Base-by-base conservation (phyloP, 2,888 invertebrate species). In the Blastobasis adustella region DNA sequence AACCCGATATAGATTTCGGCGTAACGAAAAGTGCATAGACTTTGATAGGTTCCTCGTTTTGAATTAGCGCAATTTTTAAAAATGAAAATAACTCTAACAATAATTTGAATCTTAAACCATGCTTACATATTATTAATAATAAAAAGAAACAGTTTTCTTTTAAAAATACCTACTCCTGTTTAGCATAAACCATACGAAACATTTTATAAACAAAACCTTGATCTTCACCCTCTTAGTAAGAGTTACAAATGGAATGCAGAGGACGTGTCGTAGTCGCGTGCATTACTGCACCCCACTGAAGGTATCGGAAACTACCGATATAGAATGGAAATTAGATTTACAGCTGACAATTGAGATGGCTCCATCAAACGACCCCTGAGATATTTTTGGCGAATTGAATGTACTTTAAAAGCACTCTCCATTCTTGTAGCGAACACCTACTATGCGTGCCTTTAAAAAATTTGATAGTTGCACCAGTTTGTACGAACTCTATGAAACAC, bases 241-340 rank as follows among this genome's bases (percentile, higher is more conserved):
- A 23, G 23, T 23, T 2, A 23, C 23, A 23, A 23, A 23, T 23
- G 23, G 23, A 23, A 23, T 23, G 23, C 23, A 23, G 23, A 23
- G 23, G 23, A 40, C 9, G 41, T 40, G 10, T 42, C 42, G 10
- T 9, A 45, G 46, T 44, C 49, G 49, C 46, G 49, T 54, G 47
- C 52, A 52, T 50, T 66, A 67, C 65, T 71, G 67, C 76, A 76
- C 80, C 79, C 79, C 67, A 68, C 72, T 73, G 48, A 37, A 46
- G 52, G 54, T 52, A 52, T 54, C 71, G 23, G 76, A 78, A 82
- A 76, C 80, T 79, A 74, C 66, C 81, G 79, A 82, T 87, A 82
- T 85, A 82, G 78, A 83, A 81, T 80, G 79, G 79, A 85, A 89
- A 89, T 89, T 88, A 84, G 80, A 87, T 89, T 89, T 84, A 80